A percentile compares a stretch with the other conserved stretches of the same genome.
Evolutionary conservation across 2,888 invertebrate genomes (phyloP).

Genomic region (Nasonia oneida): DNA sequence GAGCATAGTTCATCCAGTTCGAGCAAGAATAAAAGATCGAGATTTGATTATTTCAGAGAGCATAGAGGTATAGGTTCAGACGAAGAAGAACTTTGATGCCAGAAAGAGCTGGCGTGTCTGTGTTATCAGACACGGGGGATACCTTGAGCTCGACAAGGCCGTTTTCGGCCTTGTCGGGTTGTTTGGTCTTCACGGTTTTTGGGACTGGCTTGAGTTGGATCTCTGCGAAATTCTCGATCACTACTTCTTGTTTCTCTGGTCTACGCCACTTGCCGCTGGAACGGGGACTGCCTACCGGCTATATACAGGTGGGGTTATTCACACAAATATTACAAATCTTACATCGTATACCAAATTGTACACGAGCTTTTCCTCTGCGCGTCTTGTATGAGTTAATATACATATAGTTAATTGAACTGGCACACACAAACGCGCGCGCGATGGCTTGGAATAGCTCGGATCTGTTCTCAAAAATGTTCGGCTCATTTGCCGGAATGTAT

Average conservation of each 20-base stretch:
- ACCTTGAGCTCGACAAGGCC: constrained; percentile 75
- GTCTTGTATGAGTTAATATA: not conserved
- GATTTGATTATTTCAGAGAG: not conserved
- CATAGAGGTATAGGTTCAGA: not conserved
- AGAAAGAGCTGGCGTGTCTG: not conserved
- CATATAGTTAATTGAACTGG: not conserved
- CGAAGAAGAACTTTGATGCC: constrained; percentile 9
- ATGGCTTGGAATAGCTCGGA: not conserved
- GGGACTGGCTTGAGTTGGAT: constrained; percentile 83
- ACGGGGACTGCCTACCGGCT: constrained; percentile 71
- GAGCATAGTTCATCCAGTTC: not conserved
- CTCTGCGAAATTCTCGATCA: constrained; percentile 82
- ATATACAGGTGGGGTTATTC: constrained; percentile 61
- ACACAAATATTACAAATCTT: constrained; percentile 37
- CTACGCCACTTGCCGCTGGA: constrained; percentile 55
- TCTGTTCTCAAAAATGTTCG: not conserved
- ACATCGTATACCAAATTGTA: not conserved
- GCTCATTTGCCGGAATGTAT: not conserved
- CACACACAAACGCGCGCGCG: not conserved
- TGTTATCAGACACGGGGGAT: constrained; percentile 67
- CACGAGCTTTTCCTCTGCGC: not conserved
- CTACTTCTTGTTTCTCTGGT: constrained; percentile 75
- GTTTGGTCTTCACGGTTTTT: constrained; percentile 71
- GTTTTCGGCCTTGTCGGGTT: constrained; percentile 72
- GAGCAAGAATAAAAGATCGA: constrained; percentile 25